A percentile compares a stretch with the other conserved stretches of the same genome.
Evolutionary conservation across 2,888 invertebrate species (phyloP).

Genomic region (Caenorhabditis sp.): DNA sequence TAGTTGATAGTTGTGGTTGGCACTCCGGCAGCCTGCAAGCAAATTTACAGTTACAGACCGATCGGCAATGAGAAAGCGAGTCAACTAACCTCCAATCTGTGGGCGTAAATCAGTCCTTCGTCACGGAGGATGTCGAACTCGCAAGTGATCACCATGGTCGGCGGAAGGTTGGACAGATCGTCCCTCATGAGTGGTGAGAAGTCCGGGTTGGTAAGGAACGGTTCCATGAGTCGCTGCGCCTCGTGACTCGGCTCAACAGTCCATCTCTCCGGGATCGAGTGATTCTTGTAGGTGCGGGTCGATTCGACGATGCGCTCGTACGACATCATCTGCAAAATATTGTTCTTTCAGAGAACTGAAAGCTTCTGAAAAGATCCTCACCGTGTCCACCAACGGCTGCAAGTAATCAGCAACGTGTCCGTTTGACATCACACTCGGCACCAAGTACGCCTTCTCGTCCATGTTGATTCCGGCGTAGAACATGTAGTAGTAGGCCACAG

Average conservation of each 20-base stretch:
- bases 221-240: constrained; percentile 59
- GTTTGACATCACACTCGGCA: constrained; percentile 63
- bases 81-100: constrained; percentile 72
- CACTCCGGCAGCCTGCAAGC: constrained; percentile 64
- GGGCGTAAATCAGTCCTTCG: constrained; percentile 79
- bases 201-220: constrained; percentile 73
- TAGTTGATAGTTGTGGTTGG: constrained; percentile 73
- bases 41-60: background rate
- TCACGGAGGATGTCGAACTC: constrained; percentile 80
- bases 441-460: constrained; percentile 58
- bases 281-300: constrained; percentile 42
- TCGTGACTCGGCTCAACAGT: constrained; percentile 22
- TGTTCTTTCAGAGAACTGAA: background rate
- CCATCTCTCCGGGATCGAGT: constrained; percentile 30
- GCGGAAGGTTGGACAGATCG: constrained; percentile 75
- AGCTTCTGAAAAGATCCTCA: background rate
- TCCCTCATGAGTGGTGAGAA: constrained; percentile 79
- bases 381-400: constrained; percentile 43
- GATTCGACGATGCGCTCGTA: constrained; percentile 27
- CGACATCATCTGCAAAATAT: constrained; percentile 37
- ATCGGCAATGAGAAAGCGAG: background rate
- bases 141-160: constrained; percentile 79
- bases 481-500: constrained; percentile 70
- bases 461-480: constrained; percentile 71
- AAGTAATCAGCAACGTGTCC: constrained; percentile 60